Evolutionary conservation across 2,113 vertebrate species (phyloP).

Genomic region (Nannospalax galili): DNA sequence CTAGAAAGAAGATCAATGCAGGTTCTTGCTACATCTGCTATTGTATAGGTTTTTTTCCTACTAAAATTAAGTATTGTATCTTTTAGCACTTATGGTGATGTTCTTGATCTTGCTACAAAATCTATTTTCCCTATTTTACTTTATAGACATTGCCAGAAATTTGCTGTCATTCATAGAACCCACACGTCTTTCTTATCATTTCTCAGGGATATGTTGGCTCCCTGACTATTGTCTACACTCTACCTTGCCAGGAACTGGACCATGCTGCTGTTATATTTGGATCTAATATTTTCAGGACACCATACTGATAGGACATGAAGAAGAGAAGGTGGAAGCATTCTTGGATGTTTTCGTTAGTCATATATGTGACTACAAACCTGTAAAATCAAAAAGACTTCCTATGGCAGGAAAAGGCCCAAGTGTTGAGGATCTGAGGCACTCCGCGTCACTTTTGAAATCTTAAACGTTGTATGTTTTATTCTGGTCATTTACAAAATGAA

Average conservation of each 20-base stretch:
- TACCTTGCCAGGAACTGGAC: not conserved
- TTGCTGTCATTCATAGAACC: not conserved
- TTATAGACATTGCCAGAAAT: not conserved
- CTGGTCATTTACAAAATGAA: conserved; percentile 14
- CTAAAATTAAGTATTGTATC: not conserved
- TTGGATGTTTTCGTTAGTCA: not conserved
- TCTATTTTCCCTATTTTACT: conserved; percentile 1
- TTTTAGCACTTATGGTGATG: not conserved
- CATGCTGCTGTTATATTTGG: not conserved
- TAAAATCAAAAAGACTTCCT: conserved; percentile 16
- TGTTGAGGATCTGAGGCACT: conserved; percentile 6
- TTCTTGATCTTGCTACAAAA: conserved; percentile 18
- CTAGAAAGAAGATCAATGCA: conserved; percentile 10
- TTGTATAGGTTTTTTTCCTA: not conserved
- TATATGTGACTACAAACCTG: not conserved
- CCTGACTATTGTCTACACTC: not conserved
- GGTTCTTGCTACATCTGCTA: not conserved
- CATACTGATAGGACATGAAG: not conserved
- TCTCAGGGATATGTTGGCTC: not conserved
- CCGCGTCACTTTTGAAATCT: no score
- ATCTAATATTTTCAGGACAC: not conserved
- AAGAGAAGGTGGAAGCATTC: conserved; percentile 8
- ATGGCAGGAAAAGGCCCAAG: not conserved
- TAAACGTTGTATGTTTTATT: not conserved
- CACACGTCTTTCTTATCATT: not conserved